Evolutionary conservation across 2,888 invertebrate genomes (phyloP).

Genomic region (Eupithecia inturbata): DNA sequence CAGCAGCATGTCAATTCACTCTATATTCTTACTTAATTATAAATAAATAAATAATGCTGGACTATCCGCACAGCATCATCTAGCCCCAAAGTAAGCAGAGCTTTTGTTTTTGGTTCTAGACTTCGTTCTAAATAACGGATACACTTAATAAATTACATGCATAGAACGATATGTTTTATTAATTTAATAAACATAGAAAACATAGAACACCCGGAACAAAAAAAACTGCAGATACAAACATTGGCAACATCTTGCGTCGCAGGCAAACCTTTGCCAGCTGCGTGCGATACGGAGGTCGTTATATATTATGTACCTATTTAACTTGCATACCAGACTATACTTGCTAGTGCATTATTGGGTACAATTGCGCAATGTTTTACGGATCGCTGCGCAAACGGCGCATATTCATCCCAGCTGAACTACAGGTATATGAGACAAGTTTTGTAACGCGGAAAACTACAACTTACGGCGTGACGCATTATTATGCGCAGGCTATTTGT

Average conservation of each 20-base stretch:
- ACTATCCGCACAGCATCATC: too few relatives aligned
- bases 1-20: too few relatives aligned
- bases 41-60: too few relatives aligned
- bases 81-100: too few relatives aligned
- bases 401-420: conserved; percentile 55
- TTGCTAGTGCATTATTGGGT: conserved; percentile 10
- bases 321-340: conserved; percentile 23
- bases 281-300: background rate
- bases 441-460: conserved; percentile 55
- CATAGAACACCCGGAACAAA: background rate
- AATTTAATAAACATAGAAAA: background rate
- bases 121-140: too few relatives aligned
- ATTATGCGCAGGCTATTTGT: conserved; percentile 6
- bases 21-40: too few relatives aligned
- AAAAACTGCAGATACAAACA: too few relatives aligned
- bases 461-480: conserved; percentile 37
- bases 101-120: too few relatives aligned
- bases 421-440: conserved; percentile 33
- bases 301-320: background rate
- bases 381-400: conserved; percentile 55
- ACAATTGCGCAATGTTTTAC: conserved; percentile 55
- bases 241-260: too few relatives aligned
- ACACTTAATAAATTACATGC: too few relatives aligned
- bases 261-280: too few relatives aligned
- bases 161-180: background rate